Evolutionary conservation across 2,888 invertebrate genomes (phyloP).

Genomic region (Blastobasis lacticolella): DNA sequence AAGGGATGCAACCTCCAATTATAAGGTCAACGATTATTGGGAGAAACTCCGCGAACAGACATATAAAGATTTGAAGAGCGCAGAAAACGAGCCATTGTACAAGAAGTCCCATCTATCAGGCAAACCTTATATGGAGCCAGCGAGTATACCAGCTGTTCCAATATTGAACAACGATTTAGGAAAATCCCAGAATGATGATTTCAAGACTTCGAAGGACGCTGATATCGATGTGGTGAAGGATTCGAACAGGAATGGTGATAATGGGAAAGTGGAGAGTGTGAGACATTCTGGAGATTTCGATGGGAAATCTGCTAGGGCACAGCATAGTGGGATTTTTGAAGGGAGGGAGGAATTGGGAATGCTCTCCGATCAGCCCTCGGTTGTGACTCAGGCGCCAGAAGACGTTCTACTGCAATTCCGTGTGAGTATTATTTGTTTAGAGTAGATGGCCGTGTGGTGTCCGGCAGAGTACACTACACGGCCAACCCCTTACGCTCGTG

Average conservation of each 20-base stretch:
- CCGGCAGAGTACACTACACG: too few species aligned
- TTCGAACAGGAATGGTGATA: conserved; percentile 6
- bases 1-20: neutral
- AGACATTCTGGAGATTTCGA: too few species aligned
- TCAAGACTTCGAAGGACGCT: conserved; percentile 11
- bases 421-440: too few species aligned
- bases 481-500: too few species aligned
- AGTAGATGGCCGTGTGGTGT: too few species aligned
- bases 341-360: conserved; percentile 38
- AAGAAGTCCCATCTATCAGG: neutral
- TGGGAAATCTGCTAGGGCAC: neutral
- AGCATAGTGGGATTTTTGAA: conserved; percentile 6
- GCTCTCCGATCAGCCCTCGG: conserved; percentile 44
- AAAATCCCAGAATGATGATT: neutral
- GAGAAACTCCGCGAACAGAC: conserved; percentile 20
- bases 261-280: conserved; percentile 21
- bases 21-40: conserved; percentile 27
- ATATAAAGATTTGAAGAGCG: conserved; percentile 25
- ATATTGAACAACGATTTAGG: too few species aligned
- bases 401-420: conserved; percentile 11
- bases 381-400: conserved; percentile 34
- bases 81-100: conserved; percentile 13
- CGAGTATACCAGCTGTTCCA: too few species aligned
- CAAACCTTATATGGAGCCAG: too few species aligned
- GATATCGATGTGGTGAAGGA: conserved; percentile 25